A percentile compares a stretch with the other conserved stretches of the same genome.
phyloP scores from a whole-genome alignment of 2,888 invertebrate species.

The Platynereis dumerilii region DNA sequence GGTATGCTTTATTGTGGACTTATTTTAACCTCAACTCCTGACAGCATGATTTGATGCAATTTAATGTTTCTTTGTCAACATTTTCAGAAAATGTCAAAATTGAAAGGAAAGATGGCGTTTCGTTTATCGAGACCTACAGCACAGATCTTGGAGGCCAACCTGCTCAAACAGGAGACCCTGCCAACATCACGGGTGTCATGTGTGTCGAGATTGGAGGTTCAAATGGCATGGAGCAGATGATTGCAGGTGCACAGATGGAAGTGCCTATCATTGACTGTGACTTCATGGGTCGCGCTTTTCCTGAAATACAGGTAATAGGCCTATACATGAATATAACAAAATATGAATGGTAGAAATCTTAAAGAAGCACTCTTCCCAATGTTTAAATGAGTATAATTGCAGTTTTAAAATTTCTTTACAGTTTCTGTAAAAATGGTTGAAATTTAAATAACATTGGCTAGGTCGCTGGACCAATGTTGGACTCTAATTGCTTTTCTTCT shows the following conservation, averaged over 20 bases:
- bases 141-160: neutral
- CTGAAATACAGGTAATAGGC: conserved; percentile 42
- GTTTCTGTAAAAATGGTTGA: neutral
- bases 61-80: neutral
- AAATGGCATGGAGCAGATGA: conserved; percentile 51
- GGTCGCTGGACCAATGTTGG: too few relatives aligned
- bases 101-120: conserved; percentile 36
- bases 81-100: conserved; percentile 36
- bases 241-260: conserved; percentile 45
- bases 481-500: too few relatives aligned
- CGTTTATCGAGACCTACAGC: conserved; percentile 43
- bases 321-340: too few relatives aligned
- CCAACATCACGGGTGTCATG: conserved; percentile 43
- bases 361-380: too few relatives aligned
- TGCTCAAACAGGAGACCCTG: conserved; percentile 9
- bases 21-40: too few relatives aligned
- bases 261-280: conserved; percentile 55
- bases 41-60: too few relatives aligned
- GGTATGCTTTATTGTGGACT: too few relatives aligned
- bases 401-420: too few relatives aligned
- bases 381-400: too few relatives aligned
- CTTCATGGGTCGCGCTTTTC: conserved; percentile 59
- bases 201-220: conserved; percentile 55
- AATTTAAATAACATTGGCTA: too few relatives aligned
- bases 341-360: too few relatives aligned